Evolutionary conservation across 1,140 invertebrate genomes (phyloP).

Genomic region (Apis florea): DNA sequence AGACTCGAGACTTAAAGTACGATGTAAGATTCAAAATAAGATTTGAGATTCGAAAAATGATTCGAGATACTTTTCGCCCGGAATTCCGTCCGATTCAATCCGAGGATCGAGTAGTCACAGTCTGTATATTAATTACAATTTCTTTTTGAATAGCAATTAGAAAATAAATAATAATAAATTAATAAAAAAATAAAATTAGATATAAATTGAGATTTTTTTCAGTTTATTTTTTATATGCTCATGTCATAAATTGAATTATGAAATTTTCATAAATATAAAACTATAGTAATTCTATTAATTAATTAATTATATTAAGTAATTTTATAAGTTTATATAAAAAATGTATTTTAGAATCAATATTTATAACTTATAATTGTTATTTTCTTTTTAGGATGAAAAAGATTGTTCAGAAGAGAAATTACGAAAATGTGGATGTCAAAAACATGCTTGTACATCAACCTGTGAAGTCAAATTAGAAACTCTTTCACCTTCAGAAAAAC

Average conservation of each 20-base stretch:
- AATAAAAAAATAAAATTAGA: too few species aligned
- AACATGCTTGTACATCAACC: conserved; percentile 74
- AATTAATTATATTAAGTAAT: neutral
- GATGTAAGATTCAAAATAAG: too few species aligned
- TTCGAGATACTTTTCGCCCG: too few species aligned
- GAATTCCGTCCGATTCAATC: too few species aligned
- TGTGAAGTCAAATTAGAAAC: conserved; percentile 78
- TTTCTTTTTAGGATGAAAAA: conserved; percentile 69
- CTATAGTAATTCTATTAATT: neutral
- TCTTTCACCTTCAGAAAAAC: conserved; percentile 73
- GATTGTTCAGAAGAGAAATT: conserved; percentile 69
- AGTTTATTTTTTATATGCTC: neutral
- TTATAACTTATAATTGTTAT: neutral
- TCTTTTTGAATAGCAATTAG: too few species aligned
- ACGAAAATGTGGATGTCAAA: conserved; percentile 72
- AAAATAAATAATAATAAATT: too few species aligned
- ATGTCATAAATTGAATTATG: neutral
- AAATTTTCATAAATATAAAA: neutral
- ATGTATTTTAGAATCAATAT: neutral
- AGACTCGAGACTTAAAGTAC: too few species aligned
- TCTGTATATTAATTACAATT: too few species aligned
- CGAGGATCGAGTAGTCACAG: too few species aligned
- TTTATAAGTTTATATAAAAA: neutral
- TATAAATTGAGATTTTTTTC: too few species aligned
- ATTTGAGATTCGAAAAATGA: too few species aligned